These are phyloP conservation scores for Aphidius gifuensis DNA, from an alignment of 1,140 invertebrate species.

Conservation along the genomic window DNA sequence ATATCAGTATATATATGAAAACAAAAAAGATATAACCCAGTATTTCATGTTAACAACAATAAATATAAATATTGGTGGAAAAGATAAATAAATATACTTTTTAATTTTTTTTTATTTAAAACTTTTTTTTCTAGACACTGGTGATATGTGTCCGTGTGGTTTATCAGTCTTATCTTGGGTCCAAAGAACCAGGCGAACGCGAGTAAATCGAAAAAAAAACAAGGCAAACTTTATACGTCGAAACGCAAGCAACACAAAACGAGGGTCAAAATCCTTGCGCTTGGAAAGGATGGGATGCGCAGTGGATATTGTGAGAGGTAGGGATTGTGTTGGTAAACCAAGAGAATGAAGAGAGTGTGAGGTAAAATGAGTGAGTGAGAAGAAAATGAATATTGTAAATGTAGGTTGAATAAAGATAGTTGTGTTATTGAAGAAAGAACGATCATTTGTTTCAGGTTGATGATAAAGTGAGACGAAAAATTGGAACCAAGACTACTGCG, in stretches of 20 bases:
- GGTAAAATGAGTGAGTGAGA: conserved; percentile 22
- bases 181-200: conserved; percentile 10
- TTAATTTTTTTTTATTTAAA: too few relatives aligned
- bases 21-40: too few relatives aligned
- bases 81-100: too few relatives aligned
- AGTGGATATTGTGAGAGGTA: conserved; percentile 24
- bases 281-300: conserved; percentile 29
- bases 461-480: conserved; percentile 19
- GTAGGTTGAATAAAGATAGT: conserved; percentile 14
- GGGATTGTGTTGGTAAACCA: background rate
- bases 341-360: too few relatives aligned
- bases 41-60: too few relatives aligned
- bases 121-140: too few relatives aligned
- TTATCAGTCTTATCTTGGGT: conserved; percentile 37
- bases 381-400: conserved; percentile 19
- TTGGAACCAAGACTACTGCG: conserved; percentile 48
- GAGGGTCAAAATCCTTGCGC: conserved; percentile 56
- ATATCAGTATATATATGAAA: too few relatives aligned
- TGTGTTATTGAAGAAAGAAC: conserved; percentile 11
- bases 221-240: conserved; percentile 50
- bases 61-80: too few relatives aligned
- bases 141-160: conserved; percentile 22
- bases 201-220: conserved; percentile 38
- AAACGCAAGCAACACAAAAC: conserved; percentile 55
- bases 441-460: conserved; percentile 13